Evolutionary conservation across 2,113 vertebrate species (phyloP).

Genomic region (Vombatus ursinus): DNA sequence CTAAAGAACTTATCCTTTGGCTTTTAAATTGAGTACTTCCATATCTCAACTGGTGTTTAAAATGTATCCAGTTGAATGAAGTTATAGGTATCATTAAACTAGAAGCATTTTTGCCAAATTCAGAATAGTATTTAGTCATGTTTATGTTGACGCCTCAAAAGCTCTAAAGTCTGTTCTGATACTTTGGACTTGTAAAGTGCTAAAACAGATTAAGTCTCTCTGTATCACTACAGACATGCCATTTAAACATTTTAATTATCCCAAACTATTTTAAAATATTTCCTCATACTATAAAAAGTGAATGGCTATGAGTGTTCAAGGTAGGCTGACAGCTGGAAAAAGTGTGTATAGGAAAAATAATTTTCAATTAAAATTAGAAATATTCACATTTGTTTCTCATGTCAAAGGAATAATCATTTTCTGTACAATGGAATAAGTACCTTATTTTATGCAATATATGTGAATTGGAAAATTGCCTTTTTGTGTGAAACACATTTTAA

Average conservation of each 20-base stretch:
- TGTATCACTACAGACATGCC: not conserved
- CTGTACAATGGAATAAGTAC: not conserved
- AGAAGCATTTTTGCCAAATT: not conserved
- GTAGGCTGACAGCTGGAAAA: not conserved
- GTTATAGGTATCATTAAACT: not conserved
- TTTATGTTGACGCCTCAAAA: not conserved
- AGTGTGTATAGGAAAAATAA: not conserved
- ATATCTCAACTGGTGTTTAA: not conserved
- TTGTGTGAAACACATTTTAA: not conserved
- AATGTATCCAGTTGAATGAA: not conserved
- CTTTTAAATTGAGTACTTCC: conserved; percentile 2
- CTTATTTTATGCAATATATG: not conserved
- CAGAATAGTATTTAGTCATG: not conserved
- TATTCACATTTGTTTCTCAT: not conserved
- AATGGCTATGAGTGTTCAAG: not conserved
- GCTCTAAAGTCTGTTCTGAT: not conserved
- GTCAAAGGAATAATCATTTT: not conserved
- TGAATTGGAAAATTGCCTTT: not conserved
- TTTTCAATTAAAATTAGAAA: not conserved
- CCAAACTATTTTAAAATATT: not conserved
- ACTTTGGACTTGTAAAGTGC: not conserved
- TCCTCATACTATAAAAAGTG: not conserved
- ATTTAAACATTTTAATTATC: not conserved
- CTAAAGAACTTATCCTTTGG: not conserved
- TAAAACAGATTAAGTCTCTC: not conserved